Percentiles rank a stretch among this genome's conserved stretches.
phyloP scores from a whole-genome alignment of 2,797 vertebrate genomes.

The Falco columbarius region DNA sequence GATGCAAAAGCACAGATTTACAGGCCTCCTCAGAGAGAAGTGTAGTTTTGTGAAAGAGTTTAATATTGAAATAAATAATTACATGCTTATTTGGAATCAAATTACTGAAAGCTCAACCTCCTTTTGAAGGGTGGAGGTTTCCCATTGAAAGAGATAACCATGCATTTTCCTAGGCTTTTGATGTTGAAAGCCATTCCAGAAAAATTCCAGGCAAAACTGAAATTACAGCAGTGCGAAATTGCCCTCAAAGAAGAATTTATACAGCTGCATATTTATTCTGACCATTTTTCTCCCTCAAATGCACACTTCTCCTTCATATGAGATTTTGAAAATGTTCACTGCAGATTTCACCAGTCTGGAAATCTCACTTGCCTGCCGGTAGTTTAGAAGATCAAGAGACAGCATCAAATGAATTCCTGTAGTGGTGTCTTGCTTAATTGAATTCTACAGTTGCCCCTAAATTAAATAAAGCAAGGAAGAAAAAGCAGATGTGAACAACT shows the following conservation, averaged over 20 bases:
- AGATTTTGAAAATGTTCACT: not conserved
- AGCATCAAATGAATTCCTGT: not conserved
- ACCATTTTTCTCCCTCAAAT: not conserved
- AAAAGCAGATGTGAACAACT: not conserved
- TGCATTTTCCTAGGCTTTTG: slow-evolving; percentile 7
- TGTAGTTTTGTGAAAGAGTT: not conserved
- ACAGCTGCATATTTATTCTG: not conserved
- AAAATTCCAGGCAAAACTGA: slow-evolving; percentile 32
- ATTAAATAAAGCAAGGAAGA: not conserved
- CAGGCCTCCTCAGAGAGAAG: not conserved
- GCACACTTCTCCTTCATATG: not conserved
- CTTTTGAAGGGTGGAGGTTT: not conserved
- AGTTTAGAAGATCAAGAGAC: not conserved
- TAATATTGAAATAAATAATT: slow-evolving; percentile 21
- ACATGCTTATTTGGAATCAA: slow-evolving; percentile 31
- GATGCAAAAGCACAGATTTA: not conserved
- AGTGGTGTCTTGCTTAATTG: not conserved
- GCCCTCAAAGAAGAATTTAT: not conserved
- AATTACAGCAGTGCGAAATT: slow-evolving; percentile 26
- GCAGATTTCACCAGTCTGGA: not conserved
- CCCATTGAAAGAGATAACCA: not conserved
- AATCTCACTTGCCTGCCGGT: not conserved
- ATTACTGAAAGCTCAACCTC: not conserved
- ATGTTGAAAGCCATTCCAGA: slow-evolving; percentile 36
- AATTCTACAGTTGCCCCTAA: not conserved